phyloP scores from a whole-genome alignment of 2,888 invertebrate species.

The Tipula helvola region DNA sequence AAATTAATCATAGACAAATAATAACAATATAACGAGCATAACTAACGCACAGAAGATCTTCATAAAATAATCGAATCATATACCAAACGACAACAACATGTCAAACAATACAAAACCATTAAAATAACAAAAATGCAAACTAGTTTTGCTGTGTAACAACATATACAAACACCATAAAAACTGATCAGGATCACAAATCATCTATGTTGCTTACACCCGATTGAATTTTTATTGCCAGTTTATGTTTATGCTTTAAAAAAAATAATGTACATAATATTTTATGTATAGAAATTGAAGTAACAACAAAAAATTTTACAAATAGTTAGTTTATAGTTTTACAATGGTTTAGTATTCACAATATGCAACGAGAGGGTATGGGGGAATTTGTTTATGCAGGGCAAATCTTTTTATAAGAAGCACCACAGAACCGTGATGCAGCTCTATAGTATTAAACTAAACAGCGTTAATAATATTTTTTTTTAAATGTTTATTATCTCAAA shows the following conservation, averaged over 20 bases:
- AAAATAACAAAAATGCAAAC: not conserved
- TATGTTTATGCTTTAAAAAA: not conserved
- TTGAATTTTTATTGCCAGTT: not conserved
- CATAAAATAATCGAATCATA: not conserved
- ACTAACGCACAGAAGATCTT: not conserved
- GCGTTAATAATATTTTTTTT: too few species aligned
- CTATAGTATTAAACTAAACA: too few species aligned
- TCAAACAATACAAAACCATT: not conserved
- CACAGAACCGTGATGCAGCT: too few species aligned
- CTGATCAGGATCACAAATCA: not conserved
- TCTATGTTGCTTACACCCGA: not conserved
- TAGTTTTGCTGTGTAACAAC: not conserved
- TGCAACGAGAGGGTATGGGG: not conserved
- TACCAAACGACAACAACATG: not conserved
- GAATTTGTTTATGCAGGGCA: not conserved
- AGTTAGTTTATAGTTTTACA: not conserved
- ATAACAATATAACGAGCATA: not conserved
- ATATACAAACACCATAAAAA: not conserved
- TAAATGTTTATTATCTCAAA: too few species aligned
- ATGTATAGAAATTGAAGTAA: not conserved
- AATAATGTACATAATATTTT: not conserved
- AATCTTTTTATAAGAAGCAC: too few species aligned
- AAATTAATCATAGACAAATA: slow-evolving; percentile 4
- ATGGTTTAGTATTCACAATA: not conserved
- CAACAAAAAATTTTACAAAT: not conserved